phyloP scores from a whole-genome alignment of 1,140 invertebrate species.

The Phenacoccus solenopsis region DNA sequence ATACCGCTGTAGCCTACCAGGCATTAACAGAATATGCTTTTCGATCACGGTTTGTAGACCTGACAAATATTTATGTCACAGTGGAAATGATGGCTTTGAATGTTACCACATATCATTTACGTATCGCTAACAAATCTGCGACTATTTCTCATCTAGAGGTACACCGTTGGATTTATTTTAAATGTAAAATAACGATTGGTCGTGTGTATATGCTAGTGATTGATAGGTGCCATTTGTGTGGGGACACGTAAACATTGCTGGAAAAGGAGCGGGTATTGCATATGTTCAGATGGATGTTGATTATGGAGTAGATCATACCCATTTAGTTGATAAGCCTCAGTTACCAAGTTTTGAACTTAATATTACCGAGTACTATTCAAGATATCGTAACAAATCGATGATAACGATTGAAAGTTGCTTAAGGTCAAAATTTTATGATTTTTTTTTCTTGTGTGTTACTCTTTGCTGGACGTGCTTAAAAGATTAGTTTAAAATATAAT shows the following conservation, averaged over 20 bases:
- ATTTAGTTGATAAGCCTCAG: constrained; percentile 37
- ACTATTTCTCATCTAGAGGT: not conserved
- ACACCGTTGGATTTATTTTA: constrained; percentile 10
- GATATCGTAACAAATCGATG: constrained; percentile 43
- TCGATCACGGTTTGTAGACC: constrained; percentile 41
- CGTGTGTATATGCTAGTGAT: not conserved
- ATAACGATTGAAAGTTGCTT: constrained; percentile 39
- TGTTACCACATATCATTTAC: constrained; percentile 27
- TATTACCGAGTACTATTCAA: constrained; percentile 35
- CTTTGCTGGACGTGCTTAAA: not conserved
- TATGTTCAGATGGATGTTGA: constrained; percentile 42
- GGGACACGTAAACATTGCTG: constrained; percentile 41
- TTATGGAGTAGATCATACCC: constrained; percentile 42
- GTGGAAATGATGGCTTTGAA: constrained; percentile 35
- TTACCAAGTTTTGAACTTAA: constrained; percentile 37
- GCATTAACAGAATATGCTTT: constrained; percentile 45
- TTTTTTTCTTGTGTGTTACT: not conserved
- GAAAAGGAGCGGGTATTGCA: constrained; percentile 43
- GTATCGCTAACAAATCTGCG: constrained; percentile 26
- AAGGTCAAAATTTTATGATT: constrained; percentile 29
- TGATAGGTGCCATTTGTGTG: constrained; percentile 39
- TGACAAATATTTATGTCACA: constrained; percentile 40
- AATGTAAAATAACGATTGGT: not conserved
- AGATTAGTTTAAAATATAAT: not conserved
- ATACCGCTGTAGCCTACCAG: constrained; percentile 44